phyloP scores from a whole-genome alignment of 2,888 invertebrate species.

The Drosophila putrida region DNA sequence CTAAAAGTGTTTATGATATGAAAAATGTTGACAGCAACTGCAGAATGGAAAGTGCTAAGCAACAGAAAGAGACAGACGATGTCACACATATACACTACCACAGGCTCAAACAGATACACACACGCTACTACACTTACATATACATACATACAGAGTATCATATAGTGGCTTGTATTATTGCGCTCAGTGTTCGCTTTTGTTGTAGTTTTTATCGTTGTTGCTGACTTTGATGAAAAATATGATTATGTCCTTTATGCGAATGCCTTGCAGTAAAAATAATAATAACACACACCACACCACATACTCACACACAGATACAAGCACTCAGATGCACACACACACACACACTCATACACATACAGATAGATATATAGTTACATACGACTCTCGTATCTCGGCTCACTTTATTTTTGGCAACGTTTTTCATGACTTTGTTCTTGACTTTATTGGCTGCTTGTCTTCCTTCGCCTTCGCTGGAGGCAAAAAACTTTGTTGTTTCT shows the following conservation, averaged over 20 bases:
- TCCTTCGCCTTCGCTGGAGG: constrained; percentile 46
- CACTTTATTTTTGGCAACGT: constrained; percentile 67
- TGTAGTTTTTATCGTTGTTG: constrained; percentile 70
- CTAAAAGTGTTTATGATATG: constrained; percentile 80
- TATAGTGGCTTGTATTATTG: constrained; percentile 60
- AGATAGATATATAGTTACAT: constrained; percentile 5
- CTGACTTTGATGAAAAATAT: constrained; percentile 80
- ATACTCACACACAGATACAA: constrained; percentile 18
- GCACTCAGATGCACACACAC: neutral
- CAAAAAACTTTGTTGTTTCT: constrained; percentile 47
- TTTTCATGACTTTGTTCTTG: constrained; percentile 78
- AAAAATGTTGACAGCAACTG: constrained; percentile 81
- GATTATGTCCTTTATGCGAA: constrained; percentile 81
- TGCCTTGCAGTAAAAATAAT: constrained; percentile 81
- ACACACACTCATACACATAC: constrained; percentile 16
- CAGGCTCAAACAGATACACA: neutral
- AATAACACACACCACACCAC: constrained; percentile 65
- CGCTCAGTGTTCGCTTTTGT: constrained; percentile 52
- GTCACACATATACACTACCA: constrained; percentile 16
- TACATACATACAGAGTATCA: constrained; percentile 24
- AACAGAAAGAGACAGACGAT: constrained; percentile 39
- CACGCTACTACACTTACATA: no score
- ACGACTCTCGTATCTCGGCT: constrained; percentile 42
- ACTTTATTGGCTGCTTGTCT: constrained; percentile 72
- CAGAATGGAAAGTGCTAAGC: constrained; percentile 67